Conservation (phyloP, 2,797 vertebrate species). For the Pagetopsis macropterus region DNA sequence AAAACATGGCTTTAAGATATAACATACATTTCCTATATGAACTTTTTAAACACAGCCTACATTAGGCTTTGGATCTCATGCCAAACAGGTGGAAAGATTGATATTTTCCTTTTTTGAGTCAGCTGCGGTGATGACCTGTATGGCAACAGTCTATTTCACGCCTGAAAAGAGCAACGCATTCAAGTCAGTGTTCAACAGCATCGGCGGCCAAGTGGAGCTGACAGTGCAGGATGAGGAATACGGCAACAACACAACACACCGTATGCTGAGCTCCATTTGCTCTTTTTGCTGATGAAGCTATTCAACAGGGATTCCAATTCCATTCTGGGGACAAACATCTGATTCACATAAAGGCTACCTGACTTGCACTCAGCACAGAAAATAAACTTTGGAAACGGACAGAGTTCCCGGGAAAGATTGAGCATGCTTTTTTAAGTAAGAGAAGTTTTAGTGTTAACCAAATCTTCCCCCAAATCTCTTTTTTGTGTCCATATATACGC, state of each 20-base stretch:
- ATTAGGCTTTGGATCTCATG: slow-evolving; percentile 3
- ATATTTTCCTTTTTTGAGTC: slow-evolving; percentile 32
- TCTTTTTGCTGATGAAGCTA: slow-evolving; percentile 58
- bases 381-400: slow-evolving; percentile 28
- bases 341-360: slow-evolving; percentile 51
- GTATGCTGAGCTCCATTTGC: slow-evolving; percentile 44
- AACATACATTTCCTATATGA: background rate
- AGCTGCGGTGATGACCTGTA: slow-evolving; percentile 40
- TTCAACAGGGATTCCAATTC: slow-evolving; percentile 56
- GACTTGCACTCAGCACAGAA: slow-evolving; percentile 21
- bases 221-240: slow-evolving; percentile 58
- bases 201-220: slow-evolving; percentile 47
- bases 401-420: background rate
- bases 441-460: slow-evolving; percentile 1
- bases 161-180: slow-evolving; percentile 46
- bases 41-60: background rate
- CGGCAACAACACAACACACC: slow-evolving; percentile 42
- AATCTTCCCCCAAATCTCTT: too few relatives aligned
- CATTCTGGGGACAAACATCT: slow-evolving; percentile 58
- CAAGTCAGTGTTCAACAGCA: slow-evolving; percentile 49
- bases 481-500: too few relatives aligned
- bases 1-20: background rate
- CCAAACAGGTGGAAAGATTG: slow-evolving; percentile 32
- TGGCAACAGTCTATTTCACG: slow-evolving; percentile 60
- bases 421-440: background rate